Percentiles rank a stretch among this genome's conserved stretches.
Conservation (phyloP, 2,113 vertebrate genomes). For the Gallinago undulata region DNA sequence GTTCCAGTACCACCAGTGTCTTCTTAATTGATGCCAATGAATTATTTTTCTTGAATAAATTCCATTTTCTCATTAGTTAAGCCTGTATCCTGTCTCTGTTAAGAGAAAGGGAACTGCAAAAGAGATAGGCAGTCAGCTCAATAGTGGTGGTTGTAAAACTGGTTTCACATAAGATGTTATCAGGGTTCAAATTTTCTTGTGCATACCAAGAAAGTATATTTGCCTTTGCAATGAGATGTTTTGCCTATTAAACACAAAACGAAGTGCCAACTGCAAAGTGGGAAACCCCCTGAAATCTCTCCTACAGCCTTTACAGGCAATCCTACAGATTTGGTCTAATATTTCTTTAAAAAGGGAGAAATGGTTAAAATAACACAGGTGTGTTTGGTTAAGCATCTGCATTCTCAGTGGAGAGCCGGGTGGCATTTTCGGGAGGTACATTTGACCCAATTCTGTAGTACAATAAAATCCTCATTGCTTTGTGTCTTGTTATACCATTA, state of each 20-base stretch:
- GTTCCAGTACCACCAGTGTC: background rate
- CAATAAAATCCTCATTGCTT: background rate
- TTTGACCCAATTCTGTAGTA: background rate
- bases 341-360: background rate
- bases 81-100: background rate
- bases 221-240: constrained; percentile 41
- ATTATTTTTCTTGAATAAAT: background rate
- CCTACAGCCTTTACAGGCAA: background rate
- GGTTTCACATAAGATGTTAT: constrained; percentile 48
- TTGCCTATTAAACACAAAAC: constrained; percentile 26
- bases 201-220: constrained; percentile 14
- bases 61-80: background rate
- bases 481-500: background rate
- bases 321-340: background rate
- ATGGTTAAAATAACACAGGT: background rate
- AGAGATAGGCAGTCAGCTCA: background rate
- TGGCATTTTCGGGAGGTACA: background rate
- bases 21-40: background rate
- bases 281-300: constrained; percentile 21
- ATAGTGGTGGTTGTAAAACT: constrained; percentile 12
- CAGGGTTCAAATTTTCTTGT: background rate
- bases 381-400: background rate
- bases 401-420: background rate
- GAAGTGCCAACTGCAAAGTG: background rate
- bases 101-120: background rate